Evolutionary conservation across 2,113 vertebrate genomes (phyloP).

Genomic region (Gallinago undulata): DNA sequence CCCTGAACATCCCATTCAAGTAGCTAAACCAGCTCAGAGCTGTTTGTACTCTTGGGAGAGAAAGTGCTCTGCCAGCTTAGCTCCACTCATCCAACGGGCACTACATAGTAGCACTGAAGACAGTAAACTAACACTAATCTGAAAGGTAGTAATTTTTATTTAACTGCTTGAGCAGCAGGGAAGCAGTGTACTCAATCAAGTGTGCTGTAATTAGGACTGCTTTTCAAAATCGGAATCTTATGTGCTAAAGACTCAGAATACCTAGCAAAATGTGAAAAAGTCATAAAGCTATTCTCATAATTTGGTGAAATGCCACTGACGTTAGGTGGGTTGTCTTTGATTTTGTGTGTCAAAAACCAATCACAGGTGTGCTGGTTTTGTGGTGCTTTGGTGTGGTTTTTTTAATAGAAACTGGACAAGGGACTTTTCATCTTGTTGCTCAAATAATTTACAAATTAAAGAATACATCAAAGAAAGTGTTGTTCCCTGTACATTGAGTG

Average conservation of each 20-base stretch:
- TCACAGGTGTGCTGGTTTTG: fast-evolving
- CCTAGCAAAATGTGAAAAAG: fast-evolving
- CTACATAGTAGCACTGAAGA: neutral
- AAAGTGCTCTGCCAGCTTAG: neutral
- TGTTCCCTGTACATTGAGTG: neutral
- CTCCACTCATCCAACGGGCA: neutral
- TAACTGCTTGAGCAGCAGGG: neutral
- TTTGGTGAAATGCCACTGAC: neutral
- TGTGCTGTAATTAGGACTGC: neutral
- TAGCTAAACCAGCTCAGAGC: neutral
- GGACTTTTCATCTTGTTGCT: neutral
- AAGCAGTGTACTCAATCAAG: neutral
- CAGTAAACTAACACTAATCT: fast-evolving
- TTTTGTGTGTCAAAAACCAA: neutral
- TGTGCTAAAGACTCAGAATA: neutral
- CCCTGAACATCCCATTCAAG: fast-evolving
- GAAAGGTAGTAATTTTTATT: neutral
- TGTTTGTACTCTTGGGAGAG: neutral
- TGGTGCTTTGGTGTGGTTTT: neutral
- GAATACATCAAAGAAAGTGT: neutral
- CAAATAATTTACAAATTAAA: neutral
- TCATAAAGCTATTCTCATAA: neutral
- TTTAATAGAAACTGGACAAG: neutral
- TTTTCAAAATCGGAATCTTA: neutral
- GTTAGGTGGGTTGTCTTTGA: neutral